Evolutionary conservation across 2,797 vertebrate species (phyloP).

Genomic region (Australoheros facetus): DNA sequence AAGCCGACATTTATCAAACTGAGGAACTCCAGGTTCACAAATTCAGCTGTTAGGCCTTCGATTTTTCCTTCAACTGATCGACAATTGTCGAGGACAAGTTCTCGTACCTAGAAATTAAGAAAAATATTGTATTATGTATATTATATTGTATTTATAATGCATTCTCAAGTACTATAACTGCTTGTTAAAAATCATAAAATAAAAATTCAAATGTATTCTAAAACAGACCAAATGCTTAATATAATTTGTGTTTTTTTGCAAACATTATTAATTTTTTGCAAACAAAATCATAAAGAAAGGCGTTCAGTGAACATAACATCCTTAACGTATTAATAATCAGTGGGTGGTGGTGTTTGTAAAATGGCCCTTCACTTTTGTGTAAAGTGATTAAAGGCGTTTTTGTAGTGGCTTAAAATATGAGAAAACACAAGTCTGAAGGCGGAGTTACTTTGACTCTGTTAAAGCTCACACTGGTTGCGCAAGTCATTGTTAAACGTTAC

Average conservation of each 20-base stretch:
- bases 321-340: neutral
- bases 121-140: neutral
- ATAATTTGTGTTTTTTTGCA: neutral
- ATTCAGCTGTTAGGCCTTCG: constrained; percentile 90
- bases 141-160: neutral
- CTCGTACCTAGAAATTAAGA: constrained; percentile 83
- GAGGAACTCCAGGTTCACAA: constrained; percentile 93
- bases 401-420: constrained; percentile 44
- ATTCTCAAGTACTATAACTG: neutral
- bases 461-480: constrained; percentile 62
- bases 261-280: neutral
- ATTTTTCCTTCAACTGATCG: constrained; percentile 90
- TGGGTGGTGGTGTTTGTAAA: constrained; percentile 3
- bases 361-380: neutral
- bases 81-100: constrained; percentile 94
- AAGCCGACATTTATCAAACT: constrained; percentile 94
- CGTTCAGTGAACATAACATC: neutral
- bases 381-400: constrained; percentile 15
- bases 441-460: constrained; percentile 60
- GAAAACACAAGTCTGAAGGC: constrained; percentile 55
- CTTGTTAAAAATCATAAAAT: neutral
- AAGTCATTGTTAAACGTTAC: constrained; percentile 59
- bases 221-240: neutral
- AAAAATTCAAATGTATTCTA: neutral
- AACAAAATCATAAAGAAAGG: neutral